A percentile compares a stretch with the other conserved stretches of the same genome.
These are phyloP conservation scores for Melipona beecheii DNA, from an alignment of 2,888 invertebrate species.

Conservation along the genomic window DNA sequence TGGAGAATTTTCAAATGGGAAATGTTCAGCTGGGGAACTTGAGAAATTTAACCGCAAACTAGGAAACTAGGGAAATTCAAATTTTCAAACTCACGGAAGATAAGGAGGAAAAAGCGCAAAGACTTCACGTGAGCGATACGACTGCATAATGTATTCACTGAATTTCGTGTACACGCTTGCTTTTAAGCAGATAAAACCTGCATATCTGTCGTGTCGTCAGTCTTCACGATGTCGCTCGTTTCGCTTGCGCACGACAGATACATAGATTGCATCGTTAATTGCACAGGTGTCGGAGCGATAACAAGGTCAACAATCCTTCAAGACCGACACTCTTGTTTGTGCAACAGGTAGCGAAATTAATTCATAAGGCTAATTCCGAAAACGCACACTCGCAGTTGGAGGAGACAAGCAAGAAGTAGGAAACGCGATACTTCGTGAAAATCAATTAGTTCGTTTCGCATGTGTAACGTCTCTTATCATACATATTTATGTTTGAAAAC, in stretches of 20 bases:
- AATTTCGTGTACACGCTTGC: constrained; percentile 13
- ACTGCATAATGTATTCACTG: constrained; percentile 24
- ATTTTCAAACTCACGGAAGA: background rate
- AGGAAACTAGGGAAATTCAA: background rate
- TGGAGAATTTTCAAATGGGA: too few species aligned
- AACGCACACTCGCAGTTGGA: background rate
- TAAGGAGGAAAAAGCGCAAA: background rate
- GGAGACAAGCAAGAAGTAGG: background rate
- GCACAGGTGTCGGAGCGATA: constrained; percentile 47
- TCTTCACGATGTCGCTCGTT: constrained; percentile 12
- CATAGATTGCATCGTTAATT: constrained; percentile 60
- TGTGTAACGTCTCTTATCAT: background rate
- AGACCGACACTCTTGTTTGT: background rate
- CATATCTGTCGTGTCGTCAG: constrained; percentile 37
- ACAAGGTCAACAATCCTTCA: constrained; percentile 47
- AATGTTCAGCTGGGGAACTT: too few species aligned
- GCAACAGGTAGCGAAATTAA: background rate
- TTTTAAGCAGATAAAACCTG: constrained; percentile 46
- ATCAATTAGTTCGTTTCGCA: background rate
- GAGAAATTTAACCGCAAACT: too few species aligned
- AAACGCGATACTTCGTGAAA: background rate
- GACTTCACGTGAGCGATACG: background rate
- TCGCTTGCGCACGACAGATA: constrained; percentile 33
- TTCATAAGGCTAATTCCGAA: background rate
- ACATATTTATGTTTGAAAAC: background rate